These are phyloP conservation scores for Bilobella aurantiaca DNA, from an alignment of 1,140 invertebrate genomes.

Conservation along the genomic window DNA sequence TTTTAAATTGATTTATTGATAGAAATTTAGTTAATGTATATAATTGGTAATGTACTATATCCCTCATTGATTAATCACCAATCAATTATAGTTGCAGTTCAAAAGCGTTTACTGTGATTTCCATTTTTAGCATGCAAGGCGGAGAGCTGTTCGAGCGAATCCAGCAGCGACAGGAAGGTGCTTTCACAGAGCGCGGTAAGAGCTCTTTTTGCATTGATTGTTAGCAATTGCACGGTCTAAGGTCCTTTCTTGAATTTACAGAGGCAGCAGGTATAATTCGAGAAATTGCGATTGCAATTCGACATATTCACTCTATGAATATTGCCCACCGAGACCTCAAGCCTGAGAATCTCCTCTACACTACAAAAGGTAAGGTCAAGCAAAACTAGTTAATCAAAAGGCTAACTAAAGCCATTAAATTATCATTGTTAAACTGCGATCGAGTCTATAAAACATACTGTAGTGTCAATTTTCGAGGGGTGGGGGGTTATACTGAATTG, in stretches of 20 bases:
- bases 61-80: no score
- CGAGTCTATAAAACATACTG: slow-evolving; percentile 20
- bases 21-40: no score
- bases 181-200: slow-evolving; percentile 85
- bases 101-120: no score
- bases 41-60: no score
- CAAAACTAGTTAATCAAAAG: no score
- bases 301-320: slow-evolving; percentile 85
- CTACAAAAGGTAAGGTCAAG: slow-evolving; percentile 52
- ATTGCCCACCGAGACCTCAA: slow-evolving; percentile 97
- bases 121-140: slow-evolving; percentile 73
- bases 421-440: no score
- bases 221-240: not conserved
- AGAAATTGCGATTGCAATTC: slow-evolving; percentile 91
- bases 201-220: not conserved
- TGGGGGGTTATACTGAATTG: not conserved
- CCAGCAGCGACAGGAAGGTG: slow-evolving; percentile 81
- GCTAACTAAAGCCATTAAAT: no score
- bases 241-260: slow-evolving; percentile 41
- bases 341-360: slow-evolving; percentile 80
- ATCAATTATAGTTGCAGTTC: no score
- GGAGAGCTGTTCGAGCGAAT: slow-evolving; percentile 94
- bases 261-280: slow-evolving; percentile 87
- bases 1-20: no score
- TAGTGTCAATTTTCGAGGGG: not conserved